A percentile compares a stretch with the other conserved stretches of the same genome.
Conservation (phyloP, 2,113 vertebrate species). For the Archilochus colubris region DNA sequence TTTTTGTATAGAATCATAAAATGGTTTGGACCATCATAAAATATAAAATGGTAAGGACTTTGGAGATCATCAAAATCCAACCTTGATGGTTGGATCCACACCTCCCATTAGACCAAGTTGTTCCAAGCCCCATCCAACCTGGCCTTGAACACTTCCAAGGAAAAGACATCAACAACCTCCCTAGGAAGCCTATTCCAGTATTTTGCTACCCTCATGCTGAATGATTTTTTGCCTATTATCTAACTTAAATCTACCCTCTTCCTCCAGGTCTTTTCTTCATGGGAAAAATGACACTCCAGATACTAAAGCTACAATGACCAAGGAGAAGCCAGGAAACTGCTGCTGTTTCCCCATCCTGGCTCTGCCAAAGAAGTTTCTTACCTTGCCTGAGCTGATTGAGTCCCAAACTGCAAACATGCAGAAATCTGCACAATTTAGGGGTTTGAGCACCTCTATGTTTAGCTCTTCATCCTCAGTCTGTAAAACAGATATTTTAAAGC, state of each 20-base stretch:
- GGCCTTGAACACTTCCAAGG: too few relatives aligned
- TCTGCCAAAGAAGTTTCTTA: neutral
- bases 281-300: neutral
- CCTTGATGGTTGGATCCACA: too few relatives aligned
- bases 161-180: too few relatives aligned
- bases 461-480: neutral
- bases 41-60: too few relatives aligned
- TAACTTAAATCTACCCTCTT: neutral
- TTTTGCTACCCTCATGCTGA: too few relatives aligned
- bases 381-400: neutral
- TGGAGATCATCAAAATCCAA: too few relatives aligned
- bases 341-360: neutral
- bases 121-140: too few relatives aligned
- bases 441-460: neutral
- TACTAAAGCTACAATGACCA: neutral
- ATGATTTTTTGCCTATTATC: too few relatives aligned
- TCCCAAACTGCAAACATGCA: neutral
- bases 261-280: neutral
- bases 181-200: too few relatives aligned
- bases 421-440: neutral
- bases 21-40: too few relatives aligned
- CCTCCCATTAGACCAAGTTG: too few relatives aligned
- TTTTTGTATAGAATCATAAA: too few relatives aligned
- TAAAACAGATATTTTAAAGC: accelerated
- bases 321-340: neutral